Base-by-base conservation (phyloP, 2,888 invertebrate genomes). In the Psylliodes chrysocephalus region DNA sequence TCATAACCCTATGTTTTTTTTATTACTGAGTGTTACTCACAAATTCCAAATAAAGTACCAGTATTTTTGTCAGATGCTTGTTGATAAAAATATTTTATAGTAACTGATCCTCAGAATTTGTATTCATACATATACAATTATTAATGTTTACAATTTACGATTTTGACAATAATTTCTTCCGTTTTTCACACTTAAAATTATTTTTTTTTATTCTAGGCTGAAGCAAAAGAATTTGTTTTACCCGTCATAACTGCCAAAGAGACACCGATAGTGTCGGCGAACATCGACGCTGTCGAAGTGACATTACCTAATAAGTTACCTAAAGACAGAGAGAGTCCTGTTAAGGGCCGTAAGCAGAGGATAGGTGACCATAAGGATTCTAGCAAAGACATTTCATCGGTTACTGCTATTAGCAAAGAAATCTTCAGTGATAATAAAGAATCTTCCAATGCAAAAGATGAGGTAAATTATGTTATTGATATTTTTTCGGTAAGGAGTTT, bases 201-300 rank as follows among this genome's bases (percentile, higher is more conserved):
- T 22, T 22, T 22, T 4, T n/a, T 33, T 35, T 49, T 53, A 18
- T 74, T 76, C 28, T 67, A 82, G 82, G 77, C 77, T 59, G 78
- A 78, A 63, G 80, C 81, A 40, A 82, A 82, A 74, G 83, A 83
- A 73, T 83, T 82, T 70, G 73, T 82, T 49, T 77, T 79, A 57
- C 56, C 71, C 35, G 63, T 70, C 22, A 22, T 22, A 25, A 73
- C 71, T 68, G 72, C 79, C 75, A 82, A 82, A 78, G 82, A 82
- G 75, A 75, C 78, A 73, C 90, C 90, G 44, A 86, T 90, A 69
- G 90, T 90, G 60, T 90, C 90, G 67, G 90, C 90, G 67, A 89
- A 88, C 83, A 87, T 89, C 60, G 89, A 90, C 77, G 88, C 88
- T 73, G 89, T 88, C 75, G 88, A 88, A 79, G 86, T 88, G 79